Evolutionary conservation across 2,888 invertebrate genomes (phyloP).

Genomic region (Eristalis arbustorum): DNA sequence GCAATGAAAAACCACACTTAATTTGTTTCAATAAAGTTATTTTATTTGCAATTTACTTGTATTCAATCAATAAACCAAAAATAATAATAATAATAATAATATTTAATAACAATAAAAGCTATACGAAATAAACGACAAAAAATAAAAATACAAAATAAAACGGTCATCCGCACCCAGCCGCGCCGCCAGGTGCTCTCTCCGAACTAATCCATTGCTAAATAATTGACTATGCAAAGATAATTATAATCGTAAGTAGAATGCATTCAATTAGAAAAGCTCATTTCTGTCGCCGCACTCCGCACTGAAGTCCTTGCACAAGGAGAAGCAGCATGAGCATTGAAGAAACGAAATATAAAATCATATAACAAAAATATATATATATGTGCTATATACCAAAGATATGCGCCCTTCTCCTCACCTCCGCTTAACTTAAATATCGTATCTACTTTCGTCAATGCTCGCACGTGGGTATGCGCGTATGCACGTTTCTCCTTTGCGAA

Average conservation of each 20-base stretch:
- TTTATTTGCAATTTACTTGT: slow-evolving; percentile 59
- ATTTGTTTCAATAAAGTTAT: slow-evolving; percentile 53
- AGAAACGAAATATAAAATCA: neutral
- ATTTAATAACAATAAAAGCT: slow-evolving; percentile 66
- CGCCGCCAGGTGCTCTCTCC: neutral
- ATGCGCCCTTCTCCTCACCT: slow-evolving; percentile 43
- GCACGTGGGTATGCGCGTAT: neutral
- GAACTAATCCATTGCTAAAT: slow-evolving; percentile 58
- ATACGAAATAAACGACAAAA: slow-evolving; percentile 41
- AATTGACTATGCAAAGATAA: slow-evolving; percentile 65
- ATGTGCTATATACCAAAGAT: slow-evolving; percentile 35
- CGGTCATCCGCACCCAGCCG: neutral
- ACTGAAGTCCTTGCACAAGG: neutral
- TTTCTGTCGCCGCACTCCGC: slow-evolving; percentile 1
- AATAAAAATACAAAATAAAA: slow-evolving; percentile 25
- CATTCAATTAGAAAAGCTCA: neutral
- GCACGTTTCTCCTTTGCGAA: neutral
- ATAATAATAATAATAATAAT: slow-evolving; percentile 41
- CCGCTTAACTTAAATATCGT: slow-evolving; percentile 31
- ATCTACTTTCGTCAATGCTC: neutral
- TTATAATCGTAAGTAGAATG: slow-evolving; percentile 16
- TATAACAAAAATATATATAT: slow-evolving; percentile 35
- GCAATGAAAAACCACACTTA: slow-evolving; percentile 1
- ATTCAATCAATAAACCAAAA: slow-evolving; percentile 52
- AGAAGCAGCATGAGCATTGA: neutral